phyloP scores from a whole-genome alignment of 2,797 vertebrate species.

The Neopelma chrysocephalum region DNA sequence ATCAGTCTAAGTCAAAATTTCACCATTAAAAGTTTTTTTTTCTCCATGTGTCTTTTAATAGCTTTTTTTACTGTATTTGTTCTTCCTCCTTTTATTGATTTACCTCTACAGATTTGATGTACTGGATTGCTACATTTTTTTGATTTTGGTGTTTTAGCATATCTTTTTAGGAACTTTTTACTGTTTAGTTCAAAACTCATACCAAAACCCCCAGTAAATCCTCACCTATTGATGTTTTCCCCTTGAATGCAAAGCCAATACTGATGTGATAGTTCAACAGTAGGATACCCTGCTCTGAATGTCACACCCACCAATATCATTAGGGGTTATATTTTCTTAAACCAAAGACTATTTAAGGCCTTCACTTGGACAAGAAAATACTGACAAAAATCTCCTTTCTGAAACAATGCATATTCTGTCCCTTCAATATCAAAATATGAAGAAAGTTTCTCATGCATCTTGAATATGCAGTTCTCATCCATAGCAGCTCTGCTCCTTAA shows the following conservation, averaged over 20 bases:
- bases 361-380: not conserved
- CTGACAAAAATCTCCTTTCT: not conserved
- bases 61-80: not conserved
- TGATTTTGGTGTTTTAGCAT: not conserved
- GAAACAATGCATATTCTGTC: not conserved
- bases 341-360: not conserved
- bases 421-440: not conserved
- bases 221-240: not conserved
- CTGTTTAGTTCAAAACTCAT: not conserved
- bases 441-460: not conserved
- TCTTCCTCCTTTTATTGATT: not conserved
- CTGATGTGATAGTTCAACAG: not conserved
- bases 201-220: not conserved
- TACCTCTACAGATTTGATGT: not conserved
- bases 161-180: not conserved
- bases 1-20: slow-evolving; percentile 11
- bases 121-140: not conserved
- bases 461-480: not conserved
- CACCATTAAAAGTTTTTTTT: not conserved
- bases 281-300: not conserved
- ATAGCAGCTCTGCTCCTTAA: not conserved
- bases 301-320: not conserved
- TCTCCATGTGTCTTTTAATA: not conserved
- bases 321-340: not conserved
- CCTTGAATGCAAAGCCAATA: not conserved